These are phyloP conservation scores for Caenorhabditis sp. DNA, from an alignment of 2,888 invertebrate genomes.

Conservation along the genomic window DNA sequence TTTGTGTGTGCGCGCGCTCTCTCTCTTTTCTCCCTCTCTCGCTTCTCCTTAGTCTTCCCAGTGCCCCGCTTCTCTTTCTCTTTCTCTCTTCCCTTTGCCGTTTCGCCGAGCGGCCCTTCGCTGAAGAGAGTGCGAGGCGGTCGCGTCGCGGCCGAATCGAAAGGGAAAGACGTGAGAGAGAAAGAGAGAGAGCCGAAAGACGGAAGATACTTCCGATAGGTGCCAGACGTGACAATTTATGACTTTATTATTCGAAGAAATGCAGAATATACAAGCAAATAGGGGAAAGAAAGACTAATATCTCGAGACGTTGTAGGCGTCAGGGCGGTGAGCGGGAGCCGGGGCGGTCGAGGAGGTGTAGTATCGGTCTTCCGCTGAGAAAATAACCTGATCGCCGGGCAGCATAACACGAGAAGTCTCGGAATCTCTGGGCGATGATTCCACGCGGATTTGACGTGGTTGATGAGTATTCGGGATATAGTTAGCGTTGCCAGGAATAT, in stretches of 20 bases:
- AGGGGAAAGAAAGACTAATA: conserved; percentile 21
- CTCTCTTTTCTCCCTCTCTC: background rate
- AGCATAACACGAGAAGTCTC: conserved; percentile 49
- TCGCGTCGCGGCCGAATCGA: conserved; percentile 22
- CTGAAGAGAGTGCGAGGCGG: conserved; percentile 19
- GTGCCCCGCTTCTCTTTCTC: conserved; percentile 1
- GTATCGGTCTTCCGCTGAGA: conserved; percentile 68
- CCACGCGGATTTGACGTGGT: conserved; percentile 39
- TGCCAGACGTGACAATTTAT: no score
- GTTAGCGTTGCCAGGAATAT: conserved; percentile 50
- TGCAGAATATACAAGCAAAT: conserved; percentile 29
- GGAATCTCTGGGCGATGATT: conserved; percentile 56
- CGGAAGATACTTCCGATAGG: no score
- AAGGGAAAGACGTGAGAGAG: background rate
- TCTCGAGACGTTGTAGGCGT: conserved; percentile 26
- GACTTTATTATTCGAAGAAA: no score
- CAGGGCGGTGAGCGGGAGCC: conserved; percentile 44
- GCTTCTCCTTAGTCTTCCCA: background rate
- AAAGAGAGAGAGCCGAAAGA: conserved; percentile 4
- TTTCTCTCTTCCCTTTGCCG: background rate
- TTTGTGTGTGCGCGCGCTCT: conserved; percentile 12
- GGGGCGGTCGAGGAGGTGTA: conserved; percentile 70
- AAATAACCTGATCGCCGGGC: conserved; percentile 60
- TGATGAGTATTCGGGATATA: conserved; percentile 31
- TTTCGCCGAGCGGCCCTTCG: background rate